phyloP scores from a whole-genome alignment of 2,113 vertebrate genomes.

The Platycercus adscitus region DNA sequence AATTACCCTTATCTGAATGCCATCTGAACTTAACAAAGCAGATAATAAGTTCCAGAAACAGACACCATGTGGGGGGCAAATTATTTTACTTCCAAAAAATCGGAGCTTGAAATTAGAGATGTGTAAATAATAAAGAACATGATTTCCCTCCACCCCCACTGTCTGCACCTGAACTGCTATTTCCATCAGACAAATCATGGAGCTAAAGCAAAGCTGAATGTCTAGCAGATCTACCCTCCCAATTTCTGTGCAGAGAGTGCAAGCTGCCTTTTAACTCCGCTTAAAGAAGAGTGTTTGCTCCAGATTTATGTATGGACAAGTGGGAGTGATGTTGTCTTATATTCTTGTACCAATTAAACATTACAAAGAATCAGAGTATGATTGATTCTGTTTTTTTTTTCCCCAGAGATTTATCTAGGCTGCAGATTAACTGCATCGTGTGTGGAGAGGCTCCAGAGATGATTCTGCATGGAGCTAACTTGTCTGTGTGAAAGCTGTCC shows the following conservation, averaged over 20 bases:
- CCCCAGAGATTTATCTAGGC: background rate
- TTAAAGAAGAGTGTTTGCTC: background rate
- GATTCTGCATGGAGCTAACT: background rate
- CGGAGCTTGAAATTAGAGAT: conserved; percentile 76
- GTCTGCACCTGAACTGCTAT: conserved; percentile 60
- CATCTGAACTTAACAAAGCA: conserved; percentile 81
- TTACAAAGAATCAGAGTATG: background rate
- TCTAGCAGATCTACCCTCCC: background rate
- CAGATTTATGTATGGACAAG: background rate
- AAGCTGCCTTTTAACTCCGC: background rate
- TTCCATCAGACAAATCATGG: background rate
- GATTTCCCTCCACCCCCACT: conserved; percentile 27
- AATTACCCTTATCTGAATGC: conserved; percentile 82
- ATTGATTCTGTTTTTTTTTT: background rate
- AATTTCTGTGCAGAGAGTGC: background rate
- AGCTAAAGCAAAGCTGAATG: background rate
- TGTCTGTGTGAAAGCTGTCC: background rate
- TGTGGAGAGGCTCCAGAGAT: background rate
- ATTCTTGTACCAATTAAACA: background rate
- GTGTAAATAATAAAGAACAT: conserved; percentile 73
- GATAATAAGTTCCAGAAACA: conserved; percentile 83
- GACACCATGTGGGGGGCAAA: conserved; percentile 76
- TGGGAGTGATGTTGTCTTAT: background rate
- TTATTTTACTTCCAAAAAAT: conserved; percentile 76
- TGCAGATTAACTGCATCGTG: background rate